Percentiles rank a stretch among this genome's conserved stretches.
phyloP scores from a whole-genome alignment of 2,113 vertebrate species.

The Opisthocomus hoazin region DNA sequence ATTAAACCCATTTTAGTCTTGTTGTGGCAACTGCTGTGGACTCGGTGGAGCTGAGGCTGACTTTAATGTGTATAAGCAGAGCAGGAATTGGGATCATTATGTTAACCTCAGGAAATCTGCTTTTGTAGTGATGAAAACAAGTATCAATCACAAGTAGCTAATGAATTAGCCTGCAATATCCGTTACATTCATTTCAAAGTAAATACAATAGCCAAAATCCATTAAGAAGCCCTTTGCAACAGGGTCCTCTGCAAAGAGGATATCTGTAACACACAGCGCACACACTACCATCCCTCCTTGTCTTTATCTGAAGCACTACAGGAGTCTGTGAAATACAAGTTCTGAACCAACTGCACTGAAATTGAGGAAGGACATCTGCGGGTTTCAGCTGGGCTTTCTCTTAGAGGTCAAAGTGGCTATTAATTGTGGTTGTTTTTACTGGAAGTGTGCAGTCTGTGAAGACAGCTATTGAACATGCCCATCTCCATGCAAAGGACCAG shows the following conservation, averaged over 20 bases:
- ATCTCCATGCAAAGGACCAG: neutral
- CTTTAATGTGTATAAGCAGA: neutral
- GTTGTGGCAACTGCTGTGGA: neutral
- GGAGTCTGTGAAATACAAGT: neutral
- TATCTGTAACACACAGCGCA: rapidly evolving
- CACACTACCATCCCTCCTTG: neutral
- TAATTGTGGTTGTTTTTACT: neutral
- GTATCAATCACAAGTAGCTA: neutral
- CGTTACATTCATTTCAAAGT: neutral
- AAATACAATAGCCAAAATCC: neutral
- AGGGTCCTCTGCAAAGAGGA: neutral
- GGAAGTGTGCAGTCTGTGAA: neutral
- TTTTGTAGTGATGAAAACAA: slow-evolving; percentile 26
- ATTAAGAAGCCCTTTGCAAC: neutral
- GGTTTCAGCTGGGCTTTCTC: neutral
- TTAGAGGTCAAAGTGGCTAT: neutral
- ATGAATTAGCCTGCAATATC: slow-evolving; percentile 8
- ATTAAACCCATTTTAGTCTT: neutral
- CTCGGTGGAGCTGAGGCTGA: neutral
- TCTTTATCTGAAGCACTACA: neutral
- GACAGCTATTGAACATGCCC: neutral
- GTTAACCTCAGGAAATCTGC: neutral
- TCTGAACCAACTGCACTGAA: neutral
- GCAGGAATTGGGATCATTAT: neutral
- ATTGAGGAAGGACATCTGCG: neutral